Evolutionary conservation across 2,797 vertebrate species (phyloP), one percentile per base, ranked within the genome.

Genomic region (Enteromius radiatus): DNA sequence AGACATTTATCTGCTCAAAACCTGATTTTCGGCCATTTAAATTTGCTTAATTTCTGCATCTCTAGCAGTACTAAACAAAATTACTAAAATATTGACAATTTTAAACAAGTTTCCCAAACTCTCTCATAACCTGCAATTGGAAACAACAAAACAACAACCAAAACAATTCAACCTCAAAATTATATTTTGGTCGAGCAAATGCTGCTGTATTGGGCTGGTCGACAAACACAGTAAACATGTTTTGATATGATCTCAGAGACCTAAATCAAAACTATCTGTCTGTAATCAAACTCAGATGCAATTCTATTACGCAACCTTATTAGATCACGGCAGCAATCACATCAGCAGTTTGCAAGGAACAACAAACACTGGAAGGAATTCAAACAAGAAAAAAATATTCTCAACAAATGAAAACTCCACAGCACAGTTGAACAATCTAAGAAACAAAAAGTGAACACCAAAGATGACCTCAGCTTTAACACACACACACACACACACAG

Each of bases 401-500:
- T 43, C n/a, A 56, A 45, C 28, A 21, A 26, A 59, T 33, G 6
- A 59, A 80, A 23, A 26, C n/a, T 75, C n/a, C 2, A 59, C 8
- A 19, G 61, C 19, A 21, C 49, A 43, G 15, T 43, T 61, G 15
- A 47, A 61, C 47, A 67, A 31, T n/a, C 64, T 4, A 74, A 80
- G 26, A 45, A 65, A 45, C 8, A 31, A 65, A 47, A 54, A 6
- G 31, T 70, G 1, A 73, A 47, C 49, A 67, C 8, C 1, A 80
- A 47, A 61, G 41, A 65, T 70, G 59, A 59, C 26, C 67, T 49
- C 31, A 36, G 52, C 15, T 21, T 15, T 65, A 28, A 74, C 68
- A 80, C 45, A 63, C 45, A 19, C 21, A 45, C 26, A 74, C 68
- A 80, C 45, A 63, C 45, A 19, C 21, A 45, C 26, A 45, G 85